A percentile compares a stretch with the other conserved stretches of the same genome.
These are phyloP conservation scores for Sesamia inferens DNA, from an alignment of 2,888 invertebrate genomes.

Conservation along the genomic window DNA sequence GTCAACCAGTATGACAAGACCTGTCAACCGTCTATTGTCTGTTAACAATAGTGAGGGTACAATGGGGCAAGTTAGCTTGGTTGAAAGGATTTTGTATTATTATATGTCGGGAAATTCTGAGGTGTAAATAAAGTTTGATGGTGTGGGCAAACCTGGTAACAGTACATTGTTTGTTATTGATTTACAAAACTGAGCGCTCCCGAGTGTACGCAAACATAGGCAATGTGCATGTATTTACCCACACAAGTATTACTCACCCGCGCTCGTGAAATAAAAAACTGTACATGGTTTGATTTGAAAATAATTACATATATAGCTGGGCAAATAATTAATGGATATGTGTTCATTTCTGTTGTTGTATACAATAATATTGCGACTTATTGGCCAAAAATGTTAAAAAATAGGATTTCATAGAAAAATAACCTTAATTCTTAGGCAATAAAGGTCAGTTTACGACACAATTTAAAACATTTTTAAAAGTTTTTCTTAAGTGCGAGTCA, in stretches of 20 bases:
- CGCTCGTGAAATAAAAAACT: no score
- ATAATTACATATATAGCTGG: background rate
- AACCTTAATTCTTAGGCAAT: no score
- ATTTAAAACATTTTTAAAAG: no score
- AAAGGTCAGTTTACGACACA: no score
- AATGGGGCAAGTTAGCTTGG: conserved; percentile 55
- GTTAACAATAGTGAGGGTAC: conserved; percentile 35
- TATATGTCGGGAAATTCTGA: conserved; percentile 28
- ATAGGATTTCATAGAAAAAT: no score
- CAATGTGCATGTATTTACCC: no score
- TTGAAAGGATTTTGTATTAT: conserved; percentile 33
- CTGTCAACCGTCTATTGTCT: conserved; percentile 55
- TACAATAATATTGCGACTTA: no score
- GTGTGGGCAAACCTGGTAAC: conserved; percentile 20
- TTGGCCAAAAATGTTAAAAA: no score
- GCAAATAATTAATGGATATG: background rate
- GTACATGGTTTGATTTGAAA: background rate
- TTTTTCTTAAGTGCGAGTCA: no score
- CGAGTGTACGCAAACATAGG: no score
- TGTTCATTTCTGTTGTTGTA: background rate
- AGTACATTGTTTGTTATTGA: conserved; percentile 23
- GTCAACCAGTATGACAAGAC: conserved; percentile 57
- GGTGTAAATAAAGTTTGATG: conserved; percentile 29
- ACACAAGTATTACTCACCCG: no score
- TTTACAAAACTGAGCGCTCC: background rate